Base-by-base conservation (phyloP, 2,888 invertebrate genomes). In the Chaetogeoica ovagalla region DNA sequence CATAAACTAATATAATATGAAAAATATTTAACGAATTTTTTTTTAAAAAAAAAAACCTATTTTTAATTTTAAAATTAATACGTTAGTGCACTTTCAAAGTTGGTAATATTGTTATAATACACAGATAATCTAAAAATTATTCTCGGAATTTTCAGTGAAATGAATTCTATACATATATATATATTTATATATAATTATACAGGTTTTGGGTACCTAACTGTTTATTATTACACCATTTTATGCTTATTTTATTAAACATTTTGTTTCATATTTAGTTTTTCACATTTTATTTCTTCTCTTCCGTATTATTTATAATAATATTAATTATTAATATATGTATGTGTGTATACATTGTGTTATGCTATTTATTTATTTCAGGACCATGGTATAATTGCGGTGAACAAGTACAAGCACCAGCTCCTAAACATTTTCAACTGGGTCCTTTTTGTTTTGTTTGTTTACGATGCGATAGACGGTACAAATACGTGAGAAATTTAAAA, bases 401-500 rank as follows among this genome's bases (percentile, higher is more conserved):
- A 62, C 52, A 39, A 37, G 9, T 21, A 43, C 21, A 48, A 48
- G 48, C 30, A 21, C 7, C 57, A 43, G 66, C 66, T 62, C 70
- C 69, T 39, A 79, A 63, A 59, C 77, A 79, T 55, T 43, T 70
- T 23, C 69, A 79, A 55, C 23, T 79, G 13, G 55, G 77, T 52
- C 77, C 77, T 4, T 79, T 57, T 79, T 79, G 81, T 73, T 82
- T 82, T 39, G 82, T 79, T n/a, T 83, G 83, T 69, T 62, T 68
- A n/a, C 55, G 55, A 23, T 88, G 88, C 83, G 85, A 86, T 82
- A 86, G 86, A 30, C 85, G 85, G 0, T 88, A 88, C 83, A 86
- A 86, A 19, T 85, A 86, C 82, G 85, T 86, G 83, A 86, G 87
- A 77, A 87, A 87, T 19, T 84, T 88, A 73, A 86, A 86, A 83